Conservation (phyloP, 2,797 vertebrate species). For the Mycteria americana region DNA sequence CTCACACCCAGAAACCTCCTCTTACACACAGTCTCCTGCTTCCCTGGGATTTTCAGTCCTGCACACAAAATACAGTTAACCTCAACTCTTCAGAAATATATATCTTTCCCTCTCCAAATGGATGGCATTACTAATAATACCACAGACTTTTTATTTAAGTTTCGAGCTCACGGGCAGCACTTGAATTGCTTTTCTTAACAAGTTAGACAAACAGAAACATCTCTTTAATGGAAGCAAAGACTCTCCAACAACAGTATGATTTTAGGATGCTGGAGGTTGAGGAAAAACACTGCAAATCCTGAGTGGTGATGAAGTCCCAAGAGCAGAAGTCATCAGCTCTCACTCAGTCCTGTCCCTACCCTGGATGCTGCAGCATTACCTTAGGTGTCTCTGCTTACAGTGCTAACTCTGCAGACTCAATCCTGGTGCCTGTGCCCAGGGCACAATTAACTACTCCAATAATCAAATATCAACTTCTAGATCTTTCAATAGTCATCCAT, state of each 20-base stretch:
- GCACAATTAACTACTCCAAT: conserved; percentile 16
- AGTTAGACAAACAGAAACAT: not conserved
- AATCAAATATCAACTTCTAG: conserved; percentile 44
- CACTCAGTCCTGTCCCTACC: not conserved
- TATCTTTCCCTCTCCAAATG: not conserved
- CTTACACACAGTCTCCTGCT: not conserved
- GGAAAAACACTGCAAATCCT: not conserved
- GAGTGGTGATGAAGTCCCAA: not conserved
- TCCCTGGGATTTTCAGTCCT: not conserved
- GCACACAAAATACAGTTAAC: not conserved
- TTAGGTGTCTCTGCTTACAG: not conserved
- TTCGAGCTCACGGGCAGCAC: not conserved
- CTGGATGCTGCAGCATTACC: not conserved
- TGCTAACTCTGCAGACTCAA: not conserved
- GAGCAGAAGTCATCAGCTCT: not conserved
- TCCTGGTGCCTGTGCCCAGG: not conserved
- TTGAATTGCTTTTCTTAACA: not conserved
- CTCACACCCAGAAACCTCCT: not conserved
- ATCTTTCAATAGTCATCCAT: conserved; percentile 9
- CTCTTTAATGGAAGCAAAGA: not conserved
- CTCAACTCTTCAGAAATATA: not conserved
- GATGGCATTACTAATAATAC: not conserved
- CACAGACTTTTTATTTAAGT: not conserved
- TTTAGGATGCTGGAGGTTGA: not conserved
- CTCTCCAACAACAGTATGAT: not conserved